Percentiles rank a stretch among this genome's conserved stretches.
phyloP scores from a whole-genome alignment of 2,113 vertebrate genomes.

The Mesoclemmys tuberculata region DNA sequence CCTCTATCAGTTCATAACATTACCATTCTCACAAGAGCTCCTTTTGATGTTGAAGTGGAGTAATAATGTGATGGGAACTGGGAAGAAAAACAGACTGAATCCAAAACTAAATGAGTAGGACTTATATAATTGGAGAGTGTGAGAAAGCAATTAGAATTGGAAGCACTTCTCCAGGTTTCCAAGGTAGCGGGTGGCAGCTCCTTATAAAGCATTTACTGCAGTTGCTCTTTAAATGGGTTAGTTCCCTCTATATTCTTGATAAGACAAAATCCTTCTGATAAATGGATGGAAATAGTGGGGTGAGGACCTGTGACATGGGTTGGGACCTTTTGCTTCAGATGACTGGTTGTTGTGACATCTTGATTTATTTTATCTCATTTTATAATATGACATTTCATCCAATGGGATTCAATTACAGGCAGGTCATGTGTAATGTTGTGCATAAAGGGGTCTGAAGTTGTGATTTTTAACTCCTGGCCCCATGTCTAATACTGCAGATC shows the following conservation, averaged over 20 bases:
- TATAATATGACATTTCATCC: neutral
- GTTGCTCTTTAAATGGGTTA: neutral
- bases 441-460: conserved; percentile 23
- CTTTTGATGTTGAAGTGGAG: neutral
- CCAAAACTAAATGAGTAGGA: conserved; percentile 45
- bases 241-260: neutral
- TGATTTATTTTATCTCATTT: conserved; percentile 48
- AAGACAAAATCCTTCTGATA: conserved; percentile 32
- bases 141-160: conserved; percentile 44
- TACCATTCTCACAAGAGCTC: conserved; percentile 6
- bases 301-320: conserved; percentile 2
- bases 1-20: neutral
- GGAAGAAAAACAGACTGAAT: conserved; percentile 34
- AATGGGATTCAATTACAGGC: neutral
- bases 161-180: conserved; percentile 69
- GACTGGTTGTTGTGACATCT: conserved; percentile 38
- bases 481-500: conserved; percentile 24
- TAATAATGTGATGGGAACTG: conserved; percentile 26
- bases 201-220: conserved; percentile 14
- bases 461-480: conserved; percentile 59
- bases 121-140: conserved; percentile 64
- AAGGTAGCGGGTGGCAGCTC: conserved; percentile 67
- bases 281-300: conserved; percentile 35
- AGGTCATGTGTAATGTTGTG: neutral
- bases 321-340: conserved; percentile 38